Conservation (phyloP, 2,888 invertebrate species). For the Laothoe populi region DNA sequence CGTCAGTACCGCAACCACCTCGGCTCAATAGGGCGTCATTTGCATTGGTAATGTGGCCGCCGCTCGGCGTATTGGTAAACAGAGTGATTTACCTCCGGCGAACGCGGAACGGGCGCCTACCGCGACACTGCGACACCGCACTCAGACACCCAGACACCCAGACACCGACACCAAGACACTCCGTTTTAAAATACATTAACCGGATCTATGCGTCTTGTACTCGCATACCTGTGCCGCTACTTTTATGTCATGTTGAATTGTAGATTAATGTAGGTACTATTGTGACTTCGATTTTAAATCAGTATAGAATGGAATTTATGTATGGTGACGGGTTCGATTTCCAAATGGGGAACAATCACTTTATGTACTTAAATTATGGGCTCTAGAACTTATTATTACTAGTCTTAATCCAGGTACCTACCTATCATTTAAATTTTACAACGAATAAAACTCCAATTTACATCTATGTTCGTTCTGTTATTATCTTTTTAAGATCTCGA, state of each 20-base stretch:
- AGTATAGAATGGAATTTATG: neutral
- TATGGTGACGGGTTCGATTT: neutral
- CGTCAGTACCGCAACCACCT: conserved; percentile 52
- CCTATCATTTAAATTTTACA: too few species aligned
- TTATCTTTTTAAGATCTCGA: too few species aligned
- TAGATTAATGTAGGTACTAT: neutral
- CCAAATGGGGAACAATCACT: neutral
- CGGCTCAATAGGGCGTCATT: conserved; percentile 79
- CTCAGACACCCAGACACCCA: conserved; percentile 15
- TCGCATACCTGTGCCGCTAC: conserved; percentile 2
- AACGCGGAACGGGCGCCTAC: conserved; percentile 36
- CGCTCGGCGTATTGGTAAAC: conserved; percentile 73
- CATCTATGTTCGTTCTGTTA: too few species aligned
- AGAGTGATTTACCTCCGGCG: conserved; percentile 68
- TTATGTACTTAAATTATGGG: too few species aligned
- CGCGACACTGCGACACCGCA: conserved; percentile 21
- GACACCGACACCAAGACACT: conserved; percentile 2
- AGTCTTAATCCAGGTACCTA: too few species aligned
- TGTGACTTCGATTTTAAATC: neutral
- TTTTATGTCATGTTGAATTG: neutral
- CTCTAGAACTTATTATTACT: too few species aligned
- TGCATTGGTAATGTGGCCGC: conserved; percentile 79
- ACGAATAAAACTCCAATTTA: too few species aligned
- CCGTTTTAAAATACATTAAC: conserved; percentile 9
- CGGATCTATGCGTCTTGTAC: conserved; percentile 9